Evolutionary conservation across 2,113 vertebrate species (phyloP), one percentile per base, ranked within the genome.

Genomic region (Megaceryle maxima): DNA sequence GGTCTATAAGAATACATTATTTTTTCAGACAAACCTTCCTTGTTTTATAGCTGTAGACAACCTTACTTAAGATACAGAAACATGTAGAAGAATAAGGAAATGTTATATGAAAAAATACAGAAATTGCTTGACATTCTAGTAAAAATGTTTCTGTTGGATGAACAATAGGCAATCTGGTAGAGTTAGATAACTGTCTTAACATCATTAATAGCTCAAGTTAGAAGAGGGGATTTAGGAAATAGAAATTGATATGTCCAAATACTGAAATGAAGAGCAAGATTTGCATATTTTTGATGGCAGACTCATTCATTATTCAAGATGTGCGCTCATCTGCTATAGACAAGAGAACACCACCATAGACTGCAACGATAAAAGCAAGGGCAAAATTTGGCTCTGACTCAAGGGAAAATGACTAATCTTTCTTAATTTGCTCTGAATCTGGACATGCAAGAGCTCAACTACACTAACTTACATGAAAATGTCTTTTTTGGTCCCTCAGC

Each of bases 201-300:
- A 77, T 95, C 85, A 66, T 90, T 96, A 93, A 74, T 90, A 90
- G 53, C 60, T 87, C 69, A 64, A 93, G 55, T 83, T 86, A 88
- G 70, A 87, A 82, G 81, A 96, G 39, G 90, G 57, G 76, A 93
- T 93, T 97, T 96, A 77, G 90, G 87, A 95, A 95, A 88, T 80
- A 83, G 70, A 95, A 96, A 90, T 56, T 67, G 76, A 70, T 95
- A 87, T 87, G 64, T 88, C 76, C 88, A 93, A 92, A 94, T 88
- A 86, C 81, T 83, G 64, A 92, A 96, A 95, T 86, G 56, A 90
- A 93, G 79, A 96, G 63, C 20, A 48, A 81, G 83, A 96, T 95
- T 72, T 94, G 69, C 79, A 78, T 96, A 75, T 93, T 94, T 94
- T 88, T 96, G 72, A 78, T 93, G 64, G 48, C 39, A 93, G 51